These are phyloP conservation scores for Bellardia bayeri DNA, from an alignment of 2,888 invertebrate genomes.

Conservation along the genomic window DNA sequence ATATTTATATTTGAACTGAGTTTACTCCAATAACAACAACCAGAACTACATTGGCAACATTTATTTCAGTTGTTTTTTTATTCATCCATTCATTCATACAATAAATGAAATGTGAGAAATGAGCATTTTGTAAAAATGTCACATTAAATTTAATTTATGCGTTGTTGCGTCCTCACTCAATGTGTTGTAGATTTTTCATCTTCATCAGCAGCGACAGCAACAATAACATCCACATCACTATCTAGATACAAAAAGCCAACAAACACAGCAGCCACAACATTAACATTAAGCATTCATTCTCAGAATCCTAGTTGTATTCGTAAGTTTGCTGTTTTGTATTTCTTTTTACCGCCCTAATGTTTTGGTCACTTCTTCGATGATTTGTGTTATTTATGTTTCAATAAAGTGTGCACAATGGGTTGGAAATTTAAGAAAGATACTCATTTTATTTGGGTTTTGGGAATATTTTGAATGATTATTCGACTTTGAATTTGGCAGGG, in stretches of 20 bases:
- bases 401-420: slow-evolving; percentile 51
- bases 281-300: slow-evolving; percentile 32
- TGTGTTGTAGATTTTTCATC: slow-evolving; percentile 71
- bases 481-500: too few species aligned
- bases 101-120: slow-evolving; percentile 81
- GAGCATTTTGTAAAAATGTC: slow-evolving; percentile 83
- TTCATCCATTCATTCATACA: slow-evolving; percentile 66
- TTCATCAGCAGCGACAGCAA: slow-evolving; percentile 67
- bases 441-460: neutral
- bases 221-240: slow-evolving; percentile 39
- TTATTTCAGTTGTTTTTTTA: slow-evolving; percentile 60
- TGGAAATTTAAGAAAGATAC: neutral
- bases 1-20: slow-evolving; percentile 59
- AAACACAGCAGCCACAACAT: slow-evolving; percentile 37
- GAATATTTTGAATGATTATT: too few species aligned
- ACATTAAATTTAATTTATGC: slow-evolving; percentile 83
- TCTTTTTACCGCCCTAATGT: slow-evolving; percentile 53
- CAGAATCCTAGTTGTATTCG: slow-evolving; percentile 46
- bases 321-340: slow-evolving; percentile 28
- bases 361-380: slow-evolving; percentile 55
- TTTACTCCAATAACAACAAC: neutral
- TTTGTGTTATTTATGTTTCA: slow-evolving; percentile 9
- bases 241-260: slow-evolving; percentile 25
- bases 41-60: slow-evolving; percentile 55
- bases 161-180: slow-evolving; percentile 75